Evolutionary conservation across 2,888 invertebrate species (phyloP).

Genomic region (Monoplex corrugatus): DNA sequence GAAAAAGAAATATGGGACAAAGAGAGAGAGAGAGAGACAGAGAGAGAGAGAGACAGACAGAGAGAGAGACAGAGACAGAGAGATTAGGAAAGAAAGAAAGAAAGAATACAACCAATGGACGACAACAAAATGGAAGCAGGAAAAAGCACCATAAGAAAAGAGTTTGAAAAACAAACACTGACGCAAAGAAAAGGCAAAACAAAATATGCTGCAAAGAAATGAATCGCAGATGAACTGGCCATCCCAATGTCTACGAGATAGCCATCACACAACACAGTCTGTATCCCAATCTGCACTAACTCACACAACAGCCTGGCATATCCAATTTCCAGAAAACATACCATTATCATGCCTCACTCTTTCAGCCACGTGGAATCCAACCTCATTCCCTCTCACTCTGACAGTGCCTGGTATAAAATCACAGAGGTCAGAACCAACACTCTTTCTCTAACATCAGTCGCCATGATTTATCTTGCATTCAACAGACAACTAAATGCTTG

Average conservation of each 20-base stretch:
- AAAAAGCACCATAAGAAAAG: neutral
- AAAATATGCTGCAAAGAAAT: too few species aligned
- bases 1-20: neutral
- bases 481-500: conserved; percentile 5
- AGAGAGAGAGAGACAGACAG: conserved; percentile 5
- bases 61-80: conserved; percentile 3
- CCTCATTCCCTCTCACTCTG: neutral
- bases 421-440: neutral
- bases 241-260: too few species aligned
- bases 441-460: neutral
- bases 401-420: neutral
- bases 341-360: too few species aligned
- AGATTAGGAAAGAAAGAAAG: neutral
- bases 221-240: too few species aligned
- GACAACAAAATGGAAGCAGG: neutral
- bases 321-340: neutral
- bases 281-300: neutral
- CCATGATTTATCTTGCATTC: neutral
- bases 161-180: neutral
- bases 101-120: neutral
- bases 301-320: neutral
- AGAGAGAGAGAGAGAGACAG: neutral
- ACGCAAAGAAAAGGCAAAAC: too few species aligned
- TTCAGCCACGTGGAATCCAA: neutral
- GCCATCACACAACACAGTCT: neutral